Conservation (phyloP, 2,113 vertebrate species). For the Sakesphorus luctuosus region DNA sequence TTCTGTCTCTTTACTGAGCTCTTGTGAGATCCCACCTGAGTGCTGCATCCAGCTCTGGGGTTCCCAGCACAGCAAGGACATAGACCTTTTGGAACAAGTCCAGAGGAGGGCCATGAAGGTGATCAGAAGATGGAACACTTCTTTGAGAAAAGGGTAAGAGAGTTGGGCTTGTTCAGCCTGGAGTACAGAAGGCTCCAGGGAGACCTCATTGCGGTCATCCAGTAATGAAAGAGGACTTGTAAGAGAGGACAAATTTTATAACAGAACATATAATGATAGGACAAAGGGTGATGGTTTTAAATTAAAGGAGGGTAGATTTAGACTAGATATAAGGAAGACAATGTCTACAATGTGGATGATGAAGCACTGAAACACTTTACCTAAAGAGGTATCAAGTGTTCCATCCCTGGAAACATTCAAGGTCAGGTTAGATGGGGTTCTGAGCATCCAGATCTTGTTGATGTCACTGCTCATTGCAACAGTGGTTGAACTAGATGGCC, state of each 20-base stretch:
- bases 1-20: neutral
- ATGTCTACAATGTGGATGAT: neutral
- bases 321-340: neutral
- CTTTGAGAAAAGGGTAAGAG: neutral
- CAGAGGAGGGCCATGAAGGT: neutral
- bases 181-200: neutral
- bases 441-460: neutral
- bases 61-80: neutral
- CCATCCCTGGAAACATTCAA: neutral
- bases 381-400: neutral
- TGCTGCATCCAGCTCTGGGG: neutral
- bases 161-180: neutral
- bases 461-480: neutral
- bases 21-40: neutral
- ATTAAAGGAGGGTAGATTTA: neutral
- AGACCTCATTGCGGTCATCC: neutral
- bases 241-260: neutral
- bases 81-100: accelerated
- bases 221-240: neutral
- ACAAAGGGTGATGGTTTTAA: neutral
- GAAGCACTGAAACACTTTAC: neutral
- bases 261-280: too few species aligned
- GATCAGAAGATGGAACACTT: neutral
- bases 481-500: neutral
- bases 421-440: neutral